Conservation (phyloP, 2,113 vertebrate species). For the Cyanistes caeruleus region DNA sequence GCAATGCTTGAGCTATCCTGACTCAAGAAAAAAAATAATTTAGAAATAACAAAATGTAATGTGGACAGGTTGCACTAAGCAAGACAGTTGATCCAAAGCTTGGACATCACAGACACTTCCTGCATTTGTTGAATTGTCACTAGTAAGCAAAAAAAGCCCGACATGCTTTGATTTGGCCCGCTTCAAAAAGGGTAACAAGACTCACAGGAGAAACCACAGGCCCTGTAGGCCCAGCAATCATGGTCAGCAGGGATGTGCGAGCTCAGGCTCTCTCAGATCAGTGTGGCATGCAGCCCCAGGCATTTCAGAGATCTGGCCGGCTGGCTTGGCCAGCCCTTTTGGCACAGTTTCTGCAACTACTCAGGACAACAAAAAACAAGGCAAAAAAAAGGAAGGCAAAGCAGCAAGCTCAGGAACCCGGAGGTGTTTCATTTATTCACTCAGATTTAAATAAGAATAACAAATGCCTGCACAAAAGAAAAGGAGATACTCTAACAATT, state of each 20-base stretch:
- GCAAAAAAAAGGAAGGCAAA: not conserved
- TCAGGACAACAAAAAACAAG: not conserved
- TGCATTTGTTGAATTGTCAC: not conserved
- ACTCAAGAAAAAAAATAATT: not conserved
- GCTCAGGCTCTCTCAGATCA: not conserved
- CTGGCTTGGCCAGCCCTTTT: not conserved
- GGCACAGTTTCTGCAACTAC: not conserved
- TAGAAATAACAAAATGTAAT: not conserved
- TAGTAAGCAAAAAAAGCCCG: not conserved
- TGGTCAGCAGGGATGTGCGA: rapidly evolving
- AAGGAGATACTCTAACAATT: not conserved
- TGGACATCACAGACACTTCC: not conserved
- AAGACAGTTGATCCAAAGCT: not conserved
- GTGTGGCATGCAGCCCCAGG: not conserved
- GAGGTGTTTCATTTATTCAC: not conserved
- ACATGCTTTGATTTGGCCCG: not conserved
- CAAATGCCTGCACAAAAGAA: not conserved
- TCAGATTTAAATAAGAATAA: not conserved
- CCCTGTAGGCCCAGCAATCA: not conserved
- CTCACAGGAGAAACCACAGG: not conserved
- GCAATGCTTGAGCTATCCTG: not conserved
- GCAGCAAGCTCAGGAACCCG: not conserved
- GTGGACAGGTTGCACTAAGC: not conserved
- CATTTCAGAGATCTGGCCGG: not conserved
- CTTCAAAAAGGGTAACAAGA: not conserved